Evolutionary conservation across 2,797 vertebrate species (phyloP), one percentile per base, ranked within the genome.

Genomic region (Pipistrellus pygmaeus): DNA sequence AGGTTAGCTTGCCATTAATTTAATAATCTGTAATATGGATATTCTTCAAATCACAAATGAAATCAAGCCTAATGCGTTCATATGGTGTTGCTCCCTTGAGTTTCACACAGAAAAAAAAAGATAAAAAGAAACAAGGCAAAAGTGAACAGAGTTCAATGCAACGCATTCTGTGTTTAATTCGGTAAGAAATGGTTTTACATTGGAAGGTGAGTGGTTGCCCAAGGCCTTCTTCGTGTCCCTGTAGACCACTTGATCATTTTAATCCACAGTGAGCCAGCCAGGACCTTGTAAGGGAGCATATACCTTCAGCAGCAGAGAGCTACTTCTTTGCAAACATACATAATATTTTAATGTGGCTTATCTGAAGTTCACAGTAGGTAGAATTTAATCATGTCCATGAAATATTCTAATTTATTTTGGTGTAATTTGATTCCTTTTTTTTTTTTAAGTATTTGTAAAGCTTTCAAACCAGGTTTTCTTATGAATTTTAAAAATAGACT

Each of bases 1-100:
- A 98, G 98, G 98, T 98, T 98, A 98, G 96, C 96, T 96, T 97
- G 96, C 96, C 98, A 98, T 98, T 98, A 98, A 98, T 98, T 98
- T 98, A 98, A 98, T 98, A 98, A 98, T 98, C 97, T 95, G 93
- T 98, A 98, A 98, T 98, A 97, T 97, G 96, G 97, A 95, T 98
- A 97, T 97, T 98, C 97, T 97, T 98, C 98, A 98, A 98, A 98
- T 97, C 96, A 95, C 97, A 97, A 98, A 96, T 87, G 96, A 97
- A 98, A 98, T 95, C 94, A 96, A 95, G 95, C 96, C 87, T 89
- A 97, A 97, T 95, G 90, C 83, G 89, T 96, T 91, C 75, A 51
- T 90, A 71, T 75, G 80, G 60, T 69, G 32, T 97, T 92, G 84
- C 78, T 96, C 96, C 87, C 85, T 91, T 88, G 41, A 89, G 77